Conservation (phyloP, 2,113 vertebrate species). For the Toxostoma redivivum region DNA sequence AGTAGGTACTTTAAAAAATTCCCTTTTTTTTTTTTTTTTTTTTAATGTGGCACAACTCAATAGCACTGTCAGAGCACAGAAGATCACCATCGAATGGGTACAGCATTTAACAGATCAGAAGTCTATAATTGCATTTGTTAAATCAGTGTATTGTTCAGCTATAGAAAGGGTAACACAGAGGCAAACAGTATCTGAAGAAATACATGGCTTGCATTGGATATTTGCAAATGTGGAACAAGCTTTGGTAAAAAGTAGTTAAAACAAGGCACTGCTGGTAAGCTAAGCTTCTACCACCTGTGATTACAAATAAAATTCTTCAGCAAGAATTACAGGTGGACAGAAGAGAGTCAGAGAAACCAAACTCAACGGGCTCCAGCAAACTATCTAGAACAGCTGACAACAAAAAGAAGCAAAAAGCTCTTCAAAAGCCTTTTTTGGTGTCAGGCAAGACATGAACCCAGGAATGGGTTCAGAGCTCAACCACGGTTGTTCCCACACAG, state of each 20-base stretch:
- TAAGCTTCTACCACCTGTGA: neutral
- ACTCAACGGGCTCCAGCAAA: neutral
- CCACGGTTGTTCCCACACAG: neutral
- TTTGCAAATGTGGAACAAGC: neutral
- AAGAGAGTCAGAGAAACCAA: neutral
- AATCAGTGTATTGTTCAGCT: neutral
- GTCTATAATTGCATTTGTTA: neutral
- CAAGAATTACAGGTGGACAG: neutral
- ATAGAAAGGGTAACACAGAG: neutral
- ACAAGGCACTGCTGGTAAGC: neutral
- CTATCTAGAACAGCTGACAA: neutral
- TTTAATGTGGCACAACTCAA: neutral
- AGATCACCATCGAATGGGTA: neutral
- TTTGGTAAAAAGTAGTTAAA: neutral
- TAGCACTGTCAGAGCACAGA: neutral
- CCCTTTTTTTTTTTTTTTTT: neutral
- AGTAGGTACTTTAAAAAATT: neutral
- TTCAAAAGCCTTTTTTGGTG: neutral
- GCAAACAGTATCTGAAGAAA: neutral
- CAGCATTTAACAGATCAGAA: neutral
- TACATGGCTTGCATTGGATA: fast-evolving
- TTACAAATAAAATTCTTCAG: neutral
- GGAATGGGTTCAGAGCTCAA: neutral
- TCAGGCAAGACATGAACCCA: neutral
- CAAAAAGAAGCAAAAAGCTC: neutral